Evolutionary conservation across 2,113 vertebrate genomes (phyloP).

Genomic region (Carlito syrichta): DNA sequence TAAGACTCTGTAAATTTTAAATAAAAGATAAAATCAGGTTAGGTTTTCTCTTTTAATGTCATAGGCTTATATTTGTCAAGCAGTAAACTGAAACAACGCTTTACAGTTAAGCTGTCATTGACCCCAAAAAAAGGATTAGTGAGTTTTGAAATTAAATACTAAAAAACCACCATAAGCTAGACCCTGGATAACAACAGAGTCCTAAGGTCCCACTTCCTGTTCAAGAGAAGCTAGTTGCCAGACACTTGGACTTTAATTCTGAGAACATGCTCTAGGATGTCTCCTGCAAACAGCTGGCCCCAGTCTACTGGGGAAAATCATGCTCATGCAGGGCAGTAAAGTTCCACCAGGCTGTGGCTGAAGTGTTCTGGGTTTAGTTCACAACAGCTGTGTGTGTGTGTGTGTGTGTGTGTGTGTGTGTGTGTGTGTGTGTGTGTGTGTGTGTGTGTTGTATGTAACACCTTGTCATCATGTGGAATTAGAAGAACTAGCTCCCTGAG

Average conservation of each 20-base stretch:
- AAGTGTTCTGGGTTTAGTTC: conserved; percentile 18
- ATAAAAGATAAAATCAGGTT: neutral
- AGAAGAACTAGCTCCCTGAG: neutral
- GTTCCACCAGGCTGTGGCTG: neutral
- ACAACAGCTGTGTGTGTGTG: neutral
- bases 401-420: neutral
- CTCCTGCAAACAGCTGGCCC: too few species aligned
- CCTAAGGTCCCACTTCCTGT: neutral
- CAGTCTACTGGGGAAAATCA: conserved; percentile 60
- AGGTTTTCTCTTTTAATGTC: neutral
- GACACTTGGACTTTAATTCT: neutral
- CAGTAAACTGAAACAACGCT: neutral
- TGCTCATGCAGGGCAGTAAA: neutral
- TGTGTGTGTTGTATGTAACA: too few species aligned
- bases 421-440: neutral
- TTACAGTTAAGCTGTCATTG: neutral
- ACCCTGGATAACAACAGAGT: neutral
- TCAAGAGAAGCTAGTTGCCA: neutral
- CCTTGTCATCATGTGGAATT: conserved; percentile 12
- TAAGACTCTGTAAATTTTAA: conserved; percentile 3
- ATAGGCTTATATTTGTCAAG: neutral
- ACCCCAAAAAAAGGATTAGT: neutral
- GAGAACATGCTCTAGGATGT: neutral
- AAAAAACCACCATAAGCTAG: neutral
- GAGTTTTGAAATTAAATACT: conserved; percentile 14